Percentiles rank a stretch among this genome's conserved stretches.
These are phyloP conservation scores for Caenorhabditis japonica DNA, from an alignment of 2,888 invertebrate species.

Conservation along the genomic window DNA sequence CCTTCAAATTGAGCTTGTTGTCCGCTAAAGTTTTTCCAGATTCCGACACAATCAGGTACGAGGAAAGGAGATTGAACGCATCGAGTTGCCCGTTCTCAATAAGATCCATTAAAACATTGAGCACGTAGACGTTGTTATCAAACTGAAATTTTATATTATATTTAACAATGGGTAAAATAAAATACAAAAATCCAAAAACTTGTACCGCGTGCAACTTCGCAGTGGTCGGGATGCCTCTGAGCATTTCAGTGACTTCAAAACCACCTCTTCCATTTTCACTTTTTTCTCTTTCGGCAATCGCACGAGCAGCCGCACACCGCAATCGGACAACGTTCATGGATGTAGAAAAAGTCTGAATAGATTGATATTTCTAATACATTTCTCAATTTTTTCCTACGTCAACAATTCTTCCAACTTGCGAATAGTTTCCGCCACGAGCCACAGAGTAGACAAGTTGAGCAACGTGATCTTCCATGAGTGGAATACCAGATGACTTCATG, in stretches of 20 bases:
- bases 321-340: conserved; percentile 51
- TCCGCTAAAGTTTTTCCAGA: conserved; percentile 27
- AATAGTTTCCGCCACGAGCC: conserved; percentile 45
- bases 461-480: conserved; percentile 48
- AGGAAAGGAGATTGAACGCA: conserved; percentile 47
- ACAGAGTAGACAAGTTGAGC: conserved; percentile 46
- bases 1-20: conserved; percentile 15
- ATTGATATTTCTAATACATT: background rate
- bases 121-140: conserved; percentile 39
- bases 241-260: conserved; percentile 43
- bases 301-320: conserved; percentile 47
- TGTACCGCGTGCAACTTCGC: conserved; percentile 36
- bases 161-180: too few species aligned
- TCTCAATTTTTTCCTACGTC: conserved; percentile 14
- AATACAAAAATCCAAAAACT: background rate
- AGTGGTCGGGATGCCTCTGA: conserved; percentile 47
- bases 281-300: conserved; percentile 43
- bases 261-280: conserved; percentile 31
- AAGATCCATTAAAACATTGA: conserved; percentile 49
- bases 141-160: conserved; percentile 32
- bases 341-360: conserved; percentile 29
- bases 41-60: conserved; percentile 40
- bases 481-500: conserved; percentile 40
- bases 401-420: conserved; percentile 29
- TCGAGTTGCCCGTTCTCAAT: conserved; percentile 48